Evolutionary conservation across 2,888 invertebrate species (phyloP).

Genomic region (Lithosia quadra): DNA sequence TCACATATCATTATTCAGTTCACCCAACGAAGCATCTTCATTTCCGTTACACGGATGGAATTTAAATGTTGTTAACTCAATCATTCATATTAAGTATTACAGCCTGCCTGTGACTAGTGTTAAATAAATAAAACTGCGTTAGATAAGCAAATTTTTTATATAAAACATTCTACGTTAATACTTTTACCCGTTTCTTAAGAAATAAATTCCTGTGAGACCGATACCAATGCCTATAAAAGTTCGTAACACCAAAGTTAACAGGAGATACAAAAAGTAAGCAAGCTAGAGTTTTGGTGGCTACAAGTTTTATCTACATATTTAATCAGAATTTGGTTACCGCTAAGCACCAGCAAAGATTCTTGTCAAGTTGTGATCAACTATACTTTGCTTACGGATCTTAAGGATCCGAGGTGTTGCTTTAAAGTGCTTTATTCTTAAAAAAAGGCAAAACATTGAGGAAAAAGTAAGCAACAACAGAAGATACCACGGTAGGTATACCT

Average conservation of each 20-base stretch:
- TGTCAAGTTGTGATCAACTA: not conserved
- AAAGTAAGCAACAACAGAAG: not conserved
- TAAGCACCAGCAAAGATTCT: not conserved
- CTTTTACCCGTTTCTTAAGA: not conserved
- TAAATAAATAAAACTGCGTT: not conserved
- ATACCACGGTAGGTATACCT: not conserved
- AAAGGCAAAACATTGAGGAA: not conserved
- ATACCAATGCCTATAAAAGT: no score
- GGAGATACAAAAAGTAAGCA: not conserved
- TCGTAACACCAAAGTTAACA: no score
- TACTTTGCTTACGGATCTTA: not conserved
- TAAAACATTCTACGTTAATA: not conserved
- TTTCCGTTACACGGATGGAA: not conserved
- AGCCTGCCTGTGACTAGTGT: not conserved
- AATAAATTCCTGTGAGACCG: not conserved
- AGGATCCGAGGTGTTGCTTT: not conserved
- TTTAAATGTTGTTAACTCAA: not conserved
- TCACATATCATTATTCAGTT: not conserved
- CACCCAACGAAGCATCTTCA: not conserved
- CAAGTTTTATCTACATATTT: not conserved
- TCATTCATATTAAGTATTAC: not conserved
- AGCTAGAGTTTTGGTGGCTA: not conserved
- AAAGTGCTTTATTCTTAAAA: not conserved
- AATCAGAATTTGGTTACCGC: no score
- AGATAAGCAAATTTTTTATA: not conserved